Conservation (phyloP, 2,888 invertebrate species). For the Malthinus seriepunctatus region DNA sequence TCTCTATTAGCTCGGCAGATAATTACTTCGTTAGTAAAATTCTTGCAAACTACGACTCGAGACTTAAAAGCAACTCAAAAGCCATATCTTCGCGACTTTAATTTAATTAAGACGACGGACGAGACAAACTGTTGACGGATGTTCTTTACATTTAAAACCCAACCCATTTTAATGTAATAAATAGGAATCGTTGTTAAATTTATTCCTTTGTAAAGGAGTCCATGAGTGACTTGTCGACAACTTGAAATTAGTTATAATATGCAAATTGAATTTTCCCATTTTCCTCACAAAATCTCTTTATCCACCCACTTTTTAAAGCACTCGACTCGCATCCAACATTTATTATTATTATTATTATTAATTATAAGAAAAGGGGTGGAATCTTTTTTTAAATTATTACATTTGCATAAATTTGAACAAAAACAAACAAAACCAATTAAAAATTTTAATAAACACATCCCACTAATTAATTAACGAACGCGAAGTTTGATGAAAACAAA, state of each 20-base stretch:
- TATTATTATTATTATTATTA: too few relatives aligned
- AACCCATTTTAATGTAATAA: conserved; percentile 16
- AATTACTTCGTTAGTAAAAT: conserved; percentile 56
- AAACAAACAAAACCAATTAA: conserved; percentile 19
- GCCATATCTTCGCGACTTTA: conserved; percentile 49
- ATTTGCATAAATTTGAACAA: neutral
- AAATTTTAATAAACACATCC: conserved; percentile 35
- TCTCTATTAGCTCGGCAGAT: conserved; percentile 51
- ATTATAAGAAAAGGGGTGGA: too few relatives aligned
- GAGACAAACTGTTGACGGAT: conserved; percentile 46
- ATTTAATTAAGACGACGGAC: conserved; percentile 53
- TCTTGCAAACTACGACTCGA: conserved; percentile 50
- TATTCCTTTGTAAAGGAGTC: conserved; percentile 24
- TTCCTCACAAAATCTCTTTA: too few relatives aligned
- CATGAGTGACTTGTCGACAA: conserved; percentile 17
- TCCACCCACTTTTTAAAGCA: too few relatives aligned
- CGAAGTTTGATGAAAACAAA: conserved; percentile 24
- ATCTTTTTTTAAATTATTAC: too few relatives aligned
- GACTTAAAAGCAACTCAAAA: conserved; percentile 15
- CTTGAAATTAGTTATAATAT: conserved; percentile 2
- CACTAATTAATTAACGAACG: conserved; percentile 36
- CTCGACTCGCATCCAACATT: too few relatives aligned
- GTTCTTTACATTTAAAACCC: conserved; percentile 39
- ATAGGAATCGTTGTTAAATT: conserved; percentile 40
- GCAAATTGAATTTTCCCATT: too few relatives aligned